Percentiles rank a stretch among this genome's conserved stretches.
Evolutionary conservation across 2,113 vertebrate species (phyloP).

Genomic region (Megaleporinus macrocephalus): DNA sequence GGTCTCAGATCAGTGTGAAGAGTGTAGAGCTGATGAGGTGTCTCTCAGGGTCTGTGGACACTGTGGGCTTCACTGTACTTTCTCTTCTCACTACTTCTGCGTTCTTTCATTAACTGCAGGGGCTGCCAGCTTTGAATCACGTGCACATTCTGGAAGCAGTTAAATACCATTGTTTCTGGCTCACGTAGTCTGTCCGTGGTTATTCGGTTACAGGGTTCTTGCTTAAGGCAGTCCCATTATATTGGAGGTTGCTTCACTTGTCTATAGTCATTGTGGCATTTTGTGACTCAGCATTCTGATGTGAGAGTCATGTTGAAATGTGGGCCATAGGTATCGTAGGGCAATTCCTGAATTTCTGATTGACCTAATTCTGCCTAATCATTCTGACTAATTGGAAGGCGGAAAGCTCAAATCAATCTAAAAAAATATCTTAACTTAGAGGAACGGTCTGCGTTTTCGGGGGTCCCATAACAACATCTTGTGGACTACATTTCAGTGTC

Average conservation of each 20-base stretch:
- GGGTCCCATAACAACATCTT: too few species aligned
- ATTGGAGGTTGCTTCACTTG: too few species aligned
- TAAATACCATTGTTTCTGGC: background rate
- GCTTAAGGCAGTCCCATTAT: background rate
- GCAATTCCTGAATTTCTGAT: too few species aligned
- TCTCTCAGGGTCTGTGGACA: background rate
- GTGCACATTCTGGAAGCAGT: slow-evolving; percentile 9
- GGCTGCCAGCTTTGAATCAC: slow-evolving; percentile 48
- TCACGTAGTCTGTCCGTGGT: background rate
- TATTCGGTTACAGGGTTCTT: background rate
- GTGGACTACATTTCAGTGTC: too few species aligned
- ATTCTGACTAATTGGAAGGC: too few species aligned
- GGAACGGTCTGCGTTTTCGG: too few species aligned
- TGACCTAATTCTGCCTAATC: too few species aligned
- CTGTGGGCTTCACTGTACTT: background rate
- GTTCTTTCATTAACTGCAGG: slow-evolving; percentile 23
- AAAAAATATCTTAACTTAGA: background rate
- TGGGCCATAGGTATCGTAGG: too few species aligned
- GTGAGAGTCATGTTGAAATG: too few species aligned
- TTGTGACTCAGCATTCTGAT: too few species aligned
- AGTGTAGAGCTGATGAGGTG: background rate
- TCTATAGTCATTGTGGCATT: background rate
- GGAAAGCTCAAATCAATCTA: too few species aligned
- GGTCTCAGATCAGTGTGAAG: background rate
- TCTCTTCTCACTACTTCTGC: too few species aligned